Conservation (phyloP, 2,797 vertebrate genomes). For the Merluccius polli region DNA sequence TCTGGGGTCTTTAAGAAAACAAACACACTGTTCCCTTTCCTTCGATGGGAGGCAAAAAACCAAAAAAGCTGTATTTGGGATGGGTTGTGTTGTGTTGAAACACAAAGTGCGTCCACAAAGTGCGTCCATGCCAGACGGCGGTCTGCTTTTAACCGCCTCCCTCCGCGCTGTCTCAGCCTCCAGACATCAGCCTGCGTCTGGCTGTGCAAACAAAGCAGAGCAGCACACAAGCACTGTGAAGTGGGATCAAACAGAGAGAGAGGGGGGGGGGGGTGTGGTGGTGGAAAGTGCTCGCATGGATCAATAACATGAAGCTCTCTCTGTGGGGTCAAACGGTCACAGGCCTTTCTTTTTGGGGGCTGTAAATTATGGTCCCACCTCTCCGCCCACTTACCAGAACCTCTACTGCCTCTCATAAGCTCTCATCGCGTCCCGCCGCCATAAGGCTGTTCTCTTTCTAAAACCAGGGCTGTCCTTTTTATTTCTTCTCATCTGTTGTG, state of each 20-base stretch:
- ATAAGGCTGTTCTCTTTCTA: constrained; percentile 46
- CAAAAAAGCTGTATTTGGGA: too few relatives aligned
- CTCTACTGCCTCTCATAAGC: not conserved
- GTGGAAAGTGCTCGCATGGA: not conserved
- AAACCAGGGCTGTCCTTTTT: constrained; percentile 44
- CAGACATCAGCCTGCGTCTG: not conserved
- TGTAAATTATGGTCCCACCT: not conserved
- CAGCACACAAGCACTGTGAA: not conserved
- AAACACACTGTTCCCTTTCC: not conserved
- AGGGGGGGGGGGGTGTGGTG: too few relatives aligned
- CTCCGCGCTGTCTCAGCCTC: not conserved
- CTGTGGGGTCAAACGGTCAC: not conserved
- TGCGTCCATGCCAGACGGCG: not conserved
- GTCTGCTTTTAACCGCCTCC: not conserved
- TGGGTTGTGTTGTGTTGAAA: too few relatives aligned
- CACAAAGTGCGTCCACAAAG: not conserved
- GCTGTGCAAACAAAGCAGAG: not conserved
- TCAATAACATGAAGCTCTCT: not conserved
- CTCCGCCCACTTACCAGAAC: not conserved
- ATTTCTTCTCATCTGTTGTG: constrained; percentile 74
- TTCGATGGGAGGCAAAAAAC: not conserved
- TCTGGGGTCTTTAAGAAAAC: not conserved
- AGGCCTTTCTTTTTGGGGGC: not conserved
- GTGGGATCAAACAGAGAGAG: not conserved
- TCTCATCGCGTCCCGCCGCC: not conserved